phyloP scores from a whole-genome alignment of 2,888 invertebrate genomes.

The Nephrotoma guestfalica region DNA sequence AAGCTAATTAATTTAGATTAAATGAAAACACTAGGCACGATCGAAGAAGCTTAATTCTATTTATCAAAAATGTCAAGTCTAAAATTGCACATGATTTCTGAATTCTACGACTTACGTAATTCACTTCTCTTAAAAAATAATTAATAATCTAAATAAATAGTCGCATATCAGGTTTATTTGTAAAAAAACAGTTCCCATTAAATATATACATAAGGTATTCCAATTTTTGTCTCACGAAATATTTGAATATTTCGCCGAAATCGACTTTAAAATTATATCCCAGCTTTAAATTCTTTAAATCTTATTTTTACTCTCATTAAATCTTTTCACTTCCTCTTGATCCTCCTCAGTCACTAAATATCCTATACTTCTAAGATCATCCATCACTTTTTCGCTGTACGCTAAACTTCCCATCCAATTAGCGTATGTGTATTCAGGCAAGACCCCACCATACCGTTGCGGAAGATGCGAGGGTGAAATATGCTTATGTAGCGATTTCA shows the following conservation, averaged over 20 bases:
- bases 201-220: background rate
- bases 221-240: background rate
- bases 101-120: no score
- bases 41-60: no score
- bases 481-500: constrained; percentile 57
- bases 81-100: no score
- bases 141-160: no score
- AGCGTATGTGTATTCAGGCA: constrained; percentile 58
- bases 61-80: no score
- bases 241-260: background rate
- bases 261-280: background rate
- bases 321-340: background rate
- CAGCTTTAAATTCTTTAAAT: background rate
- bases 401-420: constrained; percentile 54
- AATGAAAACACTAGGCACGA: no score
- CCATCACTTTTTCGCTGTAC: constrained; percentile 40
- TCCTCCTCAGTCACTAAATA: constrained; percentile 36
- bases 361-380: constrained; percentile 47
- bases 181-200: background rate
- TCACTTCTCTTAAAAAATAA: no score
- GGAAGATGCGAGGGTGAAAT: constrained; percentile 56
- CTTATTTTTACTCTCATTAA: background rate
- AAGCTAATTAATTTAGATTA: no score
- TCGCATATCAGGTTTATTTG: background rate
- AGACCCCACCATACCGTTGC: constrained; percentile 36